phyloP scores from a whole-genome alignment of 2,888 invertebrate species.

The Microplitis deprimator region DNA sequence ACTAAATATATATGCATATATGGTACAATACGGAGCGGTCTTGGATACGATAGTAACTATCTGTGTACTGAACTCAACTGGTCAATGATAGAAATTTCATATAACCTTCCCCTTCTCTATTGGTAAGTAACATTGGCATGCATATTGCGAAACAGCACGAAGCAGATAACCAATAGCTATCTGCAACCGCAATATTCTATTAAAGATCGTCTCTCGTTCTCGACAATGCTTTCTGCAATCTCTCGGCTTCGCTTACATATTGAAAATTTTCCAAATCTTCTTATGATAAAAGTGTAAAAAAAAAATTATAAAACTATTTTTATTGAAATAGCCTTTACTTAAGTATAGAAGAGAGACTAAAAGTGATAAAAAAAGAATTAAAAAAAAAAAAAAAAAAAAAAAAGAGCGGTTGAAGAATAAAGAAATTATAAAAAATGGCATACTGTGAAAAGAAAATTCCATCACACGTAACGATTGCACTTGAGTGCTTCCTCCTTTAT shows the following conservation, averaged over 20 bases:
- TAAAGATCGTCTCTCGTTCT: constrained; percentile 45
- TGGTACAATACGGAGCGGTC: background rate
- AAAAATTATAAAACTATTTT: constrained; percentile 19
- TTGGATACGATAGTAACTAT: background rate
- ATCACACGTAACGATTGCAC: constrained; percentile 34
- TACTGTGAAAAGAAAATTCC: constrained; percentile 23
- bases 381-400: constrained; percentile 22
- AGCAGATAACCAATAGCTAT: constrained; percentile 51
- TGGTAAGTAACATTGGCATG: constrained; percentile 53
- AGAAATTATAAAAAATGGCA: constrained; percentile 12
- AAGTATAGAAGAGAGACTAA: constrained; percentile 8
- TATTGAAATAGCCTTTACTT: constrained; percentile 34
- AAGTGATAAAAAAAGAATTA: background rate
- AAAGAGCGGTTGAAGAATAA: background rate
- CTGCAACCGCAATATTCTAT: constrained; percentile 56
- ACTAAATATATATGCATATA: too few species aligned
- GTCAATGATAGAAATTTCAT: constrained; percentile 47
- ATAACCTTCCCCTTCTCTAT: background rate
- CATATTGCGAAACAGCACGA: constrained; percentile 52
- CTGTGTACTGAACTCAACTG: constrained; percentile 15
- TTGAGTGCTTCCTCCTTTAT: constrained; percentile 31
- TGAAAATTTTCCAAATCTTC: constrained; percentile 47
- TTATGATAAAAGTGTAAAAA: background rate
- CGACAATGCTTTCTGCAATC: constrained; percentile 29
- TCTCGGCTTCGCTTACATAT: constrained; percentile 42